Evolutionary conservation across 2,797 vertebrate genomes (phyloP).

Genomic region (Sardinella longiceps): DNA sequence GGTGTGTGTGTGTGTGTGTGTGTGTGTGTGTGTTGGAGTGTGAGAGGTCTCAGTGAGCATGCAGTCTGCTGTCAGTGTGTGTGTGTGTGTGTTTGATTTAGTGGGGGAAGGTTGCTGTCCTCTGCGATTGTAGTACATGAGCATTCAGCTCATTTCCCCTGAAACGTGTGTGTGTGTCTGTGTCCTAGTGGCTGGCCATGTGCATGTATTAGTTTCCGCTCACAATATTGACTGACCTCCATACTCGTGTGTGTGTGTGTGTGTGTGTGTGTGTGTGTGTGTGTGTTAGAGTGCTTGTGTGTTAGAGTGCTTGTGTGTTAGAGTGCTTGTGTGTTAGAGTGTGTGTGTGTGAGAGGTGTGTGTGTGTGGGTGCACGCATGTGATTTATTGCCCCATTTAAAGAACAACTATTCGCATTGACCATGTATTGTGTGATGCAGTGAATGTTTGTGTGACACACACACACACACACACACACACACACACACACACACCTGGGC

Average conservation of each 20-base stretch:
- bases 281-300: no score
- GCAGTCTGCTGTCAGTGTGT: background rate
- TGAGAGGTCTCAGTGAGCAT: background rate
- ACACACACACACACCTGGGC: background rate
- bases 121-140: background rate
- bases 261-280: background rate
- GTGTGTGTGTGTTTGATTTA: background rate
- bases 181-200: no score
- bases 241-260: background rate
- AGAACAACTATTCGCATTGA: background rate
- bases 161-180: background rate
- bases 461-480: background rate
- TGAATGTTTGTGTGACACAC: background rate
- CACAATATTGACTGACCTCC: background rate
- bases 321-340: background rate
- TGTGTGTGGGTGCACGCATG: conserved; percentile 1
- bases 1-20: conserved; percentile 68
- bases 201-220: background rate
- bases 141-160: background rate
- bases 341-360: conserved; percentile 16
- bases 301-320: conserved; percentile 13
- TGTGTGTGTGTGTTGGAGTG: background rate
- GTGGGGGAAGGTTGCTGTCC: background rate
- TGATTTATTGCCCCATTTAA: background rate
- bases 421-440: background rate